Evolutionary conservation across 2,113 vertebrate genomes (phyloP).

Genomic region (Cryptotis parvus): DNA sequence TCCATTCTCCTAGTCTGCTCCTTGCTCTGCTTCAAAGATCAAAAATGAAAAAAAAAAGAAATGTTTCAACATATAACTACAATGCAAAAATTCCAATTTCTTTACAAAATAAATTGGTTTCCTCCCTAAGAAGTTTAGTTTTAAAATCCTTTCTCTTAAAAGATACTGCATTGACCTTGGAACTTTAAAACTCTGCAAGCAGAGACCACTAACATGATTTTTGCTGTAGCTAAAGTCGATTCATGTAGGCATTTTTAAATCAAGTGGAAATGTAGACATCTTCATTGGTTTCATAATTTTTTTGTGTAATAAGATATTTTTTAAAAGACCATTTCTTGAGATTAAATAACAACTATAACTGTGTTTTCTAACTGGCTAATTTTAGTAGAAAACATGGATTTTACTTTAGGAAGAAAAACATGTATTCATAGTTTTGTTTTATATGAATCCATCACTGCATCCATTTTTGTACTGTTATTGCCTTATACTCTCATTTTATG

Average conservation of each 20-base stretch:
- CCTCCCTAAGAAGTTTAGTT: not conserved
- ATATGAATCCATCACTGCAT: not conserved
- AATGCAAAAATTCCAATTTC: not conserved
- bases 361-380: not conserved
- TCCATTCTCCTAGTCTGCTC: not conserved
- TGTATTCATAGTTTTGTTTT: too few relatives aligned
- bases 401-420: not conserved
- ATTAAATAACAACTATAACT: not conserved
- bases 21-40: not conserved
- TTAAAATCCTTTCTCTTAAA: slow-evolving; percentile 17
- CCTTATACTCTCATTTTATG: not conserved
- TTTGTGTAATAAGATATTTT: not conserved
- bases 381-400: not conserved
- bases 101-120: not conserved
- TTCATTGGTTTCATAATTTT: slow-evolving; percentile 9
- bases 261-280: not conserved
- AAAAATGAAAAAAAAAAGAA: slow-evolving; percentile 32
- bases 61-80: slow-evolving; percentile 25
- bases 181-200: not conserved
- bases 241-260: not conserved
- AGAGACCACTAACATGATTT: not conserved
- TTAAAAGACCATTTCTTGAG: slow-evolving; percentile 23
- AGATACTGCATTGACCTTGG: not conserved
- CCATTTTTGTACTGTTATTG: slow-evolving; percentile 45
- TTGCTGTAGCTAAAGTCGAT: not conserved